phyloP scores from a whole-genome alignment of 2,797 vertebrate genomes.

The Eupleurogrammus muticus region DNA sequence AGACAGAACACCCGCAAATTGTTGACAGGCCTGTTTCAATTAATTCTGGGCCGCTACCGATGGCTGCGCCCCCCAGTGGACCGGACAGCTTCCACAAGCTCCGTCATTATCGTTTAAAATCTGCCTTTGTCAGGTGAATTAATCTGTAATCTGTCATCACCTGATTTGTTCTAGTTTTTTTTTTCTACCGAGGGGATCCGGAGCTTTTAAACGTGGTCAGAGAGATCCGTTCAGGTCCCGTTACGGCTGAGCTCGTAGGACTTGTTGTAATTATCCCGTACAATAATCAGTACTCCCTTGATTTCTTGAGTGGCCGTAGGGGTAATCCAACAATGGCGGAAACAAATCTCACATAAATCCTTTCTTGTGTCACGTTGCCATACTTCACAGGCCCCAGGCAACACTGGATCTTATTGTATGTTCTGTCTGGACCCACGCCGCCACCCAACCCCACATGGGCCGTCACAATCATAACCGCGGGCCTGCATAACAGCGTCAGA shows the following conservation, averaged over 20 bases:
- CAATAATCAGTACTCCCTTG: too few relatives aligned
- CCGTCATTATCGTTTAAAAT: constrained; percentile 15
- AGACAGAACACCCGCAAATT: constrained; percentile 38
- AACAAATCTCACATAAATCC: neutral
- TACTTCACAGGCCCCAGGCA: constrained; percentile 16
- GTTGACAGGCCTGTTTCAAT: constrained; percentile 28
- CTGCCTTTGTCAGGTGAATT: neutral
- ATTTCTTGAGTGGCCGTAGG: too few relatives aligned
- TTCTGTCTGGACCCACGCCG: constrained; percentile 10
- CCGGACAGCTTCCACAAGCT: neutral
- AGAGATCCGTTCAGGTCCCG: neutral
- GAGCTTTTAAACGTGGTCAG: constrained; percentile 4
- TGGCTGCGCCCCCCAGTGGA: constrained; percentile 8
- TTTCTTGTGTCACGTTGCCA: constrained; percentile 26
- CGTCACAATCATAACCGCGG: neutral
- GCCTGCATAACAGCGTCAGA: neutral
- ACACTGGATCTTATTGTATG: constrained; percentile 4
- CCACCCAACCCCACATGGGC: neutral
- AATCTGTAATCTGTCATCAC: neutral
- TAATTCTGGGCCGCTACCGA: constrained; percentile 22
- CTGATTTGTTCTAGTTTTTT: neutral
- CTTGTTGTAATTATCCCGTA: too few relatives aligned
- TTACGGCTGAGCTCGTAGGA: too few relatives aligned
- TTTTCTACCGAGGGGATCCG: neutral
- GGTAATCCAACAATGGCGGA: neutral